Base-by-base conservation (phyloP, 2,113 vertebrate genomes). In the Rhinogobius similis region DNA sequence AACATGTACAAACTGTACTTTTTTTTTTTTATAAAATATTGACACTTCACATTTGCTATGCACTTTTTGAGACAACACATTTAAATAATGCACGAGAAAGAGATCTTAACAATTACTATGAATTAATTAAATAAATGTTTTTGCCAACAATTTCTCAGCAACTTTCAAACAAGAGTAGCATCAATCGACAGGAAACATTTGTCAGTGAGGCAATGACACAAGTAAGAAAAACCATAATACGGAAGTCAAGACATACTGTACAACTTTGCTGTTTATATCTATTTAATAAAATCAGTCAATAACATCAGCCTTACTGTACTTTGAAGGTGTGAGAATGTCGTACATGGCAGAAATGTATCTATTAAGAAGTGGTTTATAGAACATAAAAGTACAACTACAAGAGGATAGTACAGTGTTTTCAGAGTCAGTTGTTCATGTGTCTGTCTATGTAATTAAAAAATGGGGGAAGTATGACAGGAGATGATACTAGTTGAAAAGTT, bases 171-270 rank as follows among this genome's bases (percentile, higher is more conserved):
- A n/a, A n/a, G n/a, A n/a, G n/a, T n/a, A n/a, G 68, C 46, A 64
- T 70, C 9, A 56, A 5, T 43, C 23, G 44, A 36, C 68, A 87
- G 82, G 78, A 88, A 77, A 72, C 48, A 43, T 59, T 70, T 46
- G 29, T 27, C n/a, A 20, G 39, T 82, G 69, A 81, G 58, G 78
- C 79, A 82, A 83, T 55, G 38, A 32, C 32, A 18, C 61, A 85
- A 86, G 70, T 69, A 14, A 5, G 52, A 24, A 46, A 1, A 67
- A 81, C 82, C 83, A 73, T 85, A 85, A 80, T 56, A 77, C 73
- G 76, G 84, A 85, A 86, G 76, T 82, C 44, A 63, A 65, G 13
- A 58, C 14, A 14, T 18, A 2, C 16, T 29, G 14, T 18, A 27
- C 18, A 58, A 58, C 26, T 23, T 21, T 11, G 5, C 44, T 16